A percentile compares a stretch with the other conserved stretches of the same genome.
These are phyloP conservation scores for Herpailurus yagouaroundi DNA, from an alignment of 2,113 vertebrate species.

Conservation along the genomic window DNA sequence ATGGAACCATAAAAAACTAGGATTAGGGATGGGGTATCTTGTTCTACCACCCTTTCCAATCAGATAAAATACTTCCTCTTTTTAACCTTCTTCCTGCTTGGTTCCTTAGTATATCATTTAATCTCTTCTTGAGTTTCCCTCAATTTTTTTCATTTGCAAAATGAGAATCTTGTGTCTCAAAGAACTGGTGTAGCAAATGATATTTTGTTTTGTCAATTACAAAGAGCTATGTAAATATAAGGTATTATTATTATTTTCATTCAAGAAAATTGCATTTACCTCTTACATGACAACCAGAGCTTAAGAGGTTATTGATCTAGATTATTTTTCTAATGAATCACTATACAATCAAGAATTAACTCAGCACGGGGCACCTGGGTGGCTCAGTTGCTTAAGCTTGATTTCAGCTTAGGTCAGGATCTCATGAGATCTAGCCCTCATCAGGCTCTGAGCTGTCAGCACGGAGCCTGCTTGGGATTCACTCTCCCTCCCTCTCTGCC, in stretches of 20 bases:
- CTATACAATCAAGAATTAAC: neutral
- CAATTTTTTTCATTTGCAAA: conserved; percentile 7
- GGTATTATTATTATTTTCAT: neutral
- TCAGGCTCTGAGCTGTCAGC: neutral
- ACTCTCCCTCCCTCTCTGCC: neutral
- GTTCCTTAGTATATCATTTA: neutral
- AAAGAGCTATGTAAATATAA: neutral
- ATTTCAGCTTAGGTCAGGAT: neutral
- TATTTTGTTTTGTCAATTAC: neutral
- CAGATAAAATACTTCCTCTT: neutral
- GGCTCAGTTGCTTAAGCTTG: neutral
- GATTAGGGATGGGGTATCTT: neutral
- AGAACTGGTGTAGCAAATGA: neutral
- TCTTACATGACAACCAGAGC: neutral
- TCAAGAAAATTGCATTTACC: neutral
- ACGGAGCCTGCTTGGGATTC: neutral
- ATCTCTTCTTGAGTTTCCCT: neutral
- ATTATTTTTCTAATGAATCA: neutral
- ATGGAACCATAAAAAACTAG: neutral
- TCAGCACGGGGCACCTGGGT: neutral
- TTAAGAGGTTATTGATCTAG: neutral
- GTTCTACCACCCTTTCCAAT: neutral
- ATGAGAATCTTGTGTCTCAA: neutral
- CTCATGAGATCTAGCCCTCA: neutral
- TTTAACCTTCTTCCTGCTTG: neutral